phyloP scores from a whole-genome alignment of 2,113 vertebrate genomes.

The Dipodomys spectabilis region DNA sequence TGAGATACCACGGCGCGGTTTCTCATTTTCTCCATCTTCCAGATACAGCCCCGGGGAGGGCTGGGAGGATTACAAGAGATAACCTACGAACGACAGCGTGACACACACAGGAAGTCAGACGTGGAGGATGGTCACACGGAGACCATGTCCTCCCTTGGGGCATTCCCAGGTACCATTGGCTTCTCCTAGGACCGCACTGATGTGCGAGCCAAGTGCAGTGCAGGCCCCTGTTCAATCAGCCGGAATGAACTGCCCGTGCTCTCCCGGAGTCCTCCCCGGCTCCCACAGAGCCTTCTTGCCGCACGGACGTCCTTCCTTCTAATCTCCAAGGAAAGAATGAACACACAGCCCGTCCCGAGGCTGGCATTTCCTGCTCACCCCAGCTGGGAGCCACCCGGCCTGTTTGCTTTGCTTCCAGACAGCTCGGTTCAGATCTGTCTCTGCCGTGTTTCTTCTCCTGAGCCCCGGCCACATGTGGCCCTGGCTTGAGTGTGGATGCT shows the following conservation, averaged over 20 bases:
- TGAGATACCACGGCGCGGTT: not conserved
- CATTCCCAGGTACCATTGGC: not conserved
- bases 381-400: constrained; percentile 2
- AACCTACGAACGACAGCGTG: not conserved
- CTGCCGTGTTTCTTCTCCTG: not conserved
- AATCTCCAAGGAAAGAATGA: constrained; percentile 43
- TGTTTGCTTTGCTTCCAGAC: not conserved
- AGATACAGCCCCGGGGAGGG: not conserved
- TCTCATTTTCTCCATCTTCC: no score
- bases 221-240: constrained; percentile 47
- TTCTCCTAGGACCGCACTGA: not conserved
- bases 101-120: not conserved
- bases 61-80: not conserved
- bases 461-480: not conserved
- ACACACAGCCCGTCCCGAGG: constrained; percentile 26
- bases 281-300: not conserved
- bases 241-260: constrained; percentile 56
- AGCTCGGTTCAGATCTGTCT: constrained; percentile 13
- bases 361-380: constrained; percentile 43
- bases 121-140: not conserved
- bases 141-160: not conserved
- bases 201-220: constrained; percentile 49
- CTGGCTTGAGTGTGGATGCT: not conserved
- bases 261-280: not conserved
- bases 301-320: not conserved